Evolutionary conservation across 2,797 vertebrate species (phyloP).

Genomic region (Novumbra hubbsi): DNA sequence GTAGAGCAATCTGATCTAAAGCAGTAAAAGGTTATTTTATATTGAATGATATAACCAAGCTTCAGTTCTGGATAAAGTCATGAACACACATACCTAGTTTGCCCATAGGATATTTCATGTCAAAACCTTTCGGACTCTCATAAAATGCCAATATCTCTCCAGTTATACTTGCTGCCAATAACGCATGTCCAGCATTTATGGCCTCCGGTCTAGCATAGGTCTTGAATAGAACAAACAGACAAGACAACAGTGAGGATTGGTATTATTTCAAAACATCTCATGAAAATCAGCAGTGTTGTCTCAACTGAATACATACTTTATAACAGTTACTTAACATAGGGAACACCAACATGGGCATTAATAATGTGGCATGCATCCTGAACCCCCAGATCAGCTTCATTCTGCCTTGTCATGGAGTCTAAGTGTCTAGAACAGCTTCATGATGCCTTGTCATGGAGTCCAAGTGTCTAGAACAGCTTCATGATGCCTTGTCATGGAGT

Average conservation of each 20-base stretch:
- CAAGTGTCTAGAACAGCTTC: too few relatives aligned
- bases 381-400: too few relatives aligned
- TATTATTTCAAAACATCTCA: not conserved
- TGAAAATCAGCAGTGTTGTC: not conserved
- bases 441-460: too few relatives aligned
- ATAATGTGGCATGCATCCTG: too few relatives aligned
- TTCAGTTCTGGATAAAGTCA: not conserved
- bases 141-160: constrained; percentile 57
- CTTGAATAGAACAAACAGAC: constrained; percentile 17
- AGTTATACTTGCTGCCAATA: constrained; percentile 54
- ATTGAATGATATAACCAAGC: not conserved
- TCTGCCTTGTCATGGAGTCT: too few relatives aligned
- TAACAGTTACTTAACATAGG: not conserved
- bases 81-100: constrained; percentile 60
- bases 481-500: too few relatives aligned
- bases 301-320: not conserved
- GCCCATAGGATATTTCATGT: constrained; percentile 26
- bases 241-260: not conserved
- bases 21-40: not conserved
- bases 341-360: too few relatives aligned
- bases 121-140: constrained; percentile 24
- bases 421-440: too few relatives aligned
- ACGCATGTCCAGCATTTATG: constrained; percentile 16
- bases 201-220: constrained; percentile 65
- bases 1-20: constrained; percentile 75